Evolutionary conservation across 2,888 invertebrate species (phyloP).

Genomic region (Callimorpha dominula): DNA sequence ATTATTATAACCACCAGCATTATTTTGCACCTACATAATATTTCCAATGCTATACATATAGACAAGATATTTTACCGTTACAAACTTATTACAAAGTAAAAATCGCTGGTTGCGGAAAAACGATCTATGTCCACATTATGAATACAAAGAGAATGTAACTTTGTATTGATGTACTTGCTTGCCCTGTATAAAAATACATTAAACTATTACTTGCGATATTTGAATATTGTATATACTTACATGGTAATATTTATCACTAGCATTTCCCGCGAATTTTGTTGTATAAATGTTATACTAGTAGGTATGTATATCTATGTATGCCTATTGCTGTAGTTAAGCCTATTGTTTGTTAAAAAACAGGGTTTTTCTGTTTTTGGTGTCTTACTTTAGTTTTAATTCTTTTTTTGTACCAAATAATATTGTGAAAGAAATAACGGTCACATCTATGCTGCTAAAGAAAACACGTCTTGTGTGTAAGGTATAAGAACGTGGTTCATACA

Average conservation of each 20-base stretch:
- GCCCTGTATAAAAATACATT: constrained; percentile 37
- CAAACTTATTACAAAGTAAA: constrained; percentile 46
- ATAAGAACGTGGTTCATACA: neutral
- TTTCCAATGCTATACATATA: neutral
- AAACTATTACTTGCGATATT: constrained; percentile 8
- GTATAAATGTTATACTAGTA: neutral
- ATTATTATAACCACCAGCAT: neutral
- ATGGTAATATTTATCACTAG: neutral
- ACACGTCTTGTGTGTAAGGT: neutral
- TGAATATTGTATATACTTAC: neutral
- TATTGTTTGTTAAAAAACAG: too few relatives aligned
- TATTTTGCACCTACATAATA: neutral
- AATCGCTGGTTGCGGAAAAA: constrained; percentile 37
- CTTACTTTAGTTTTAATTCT: neutral
- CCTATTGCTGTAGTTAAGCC: too few relatives aligned
- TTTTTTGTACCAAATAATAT: too few relatives aligned
- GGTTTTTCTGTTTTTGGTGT: neutral
- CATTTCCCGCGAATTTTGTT: too few relatives aligned
- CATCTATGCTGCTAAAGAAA: neutral
- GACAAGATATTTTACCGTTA: constrained; percentile 35
- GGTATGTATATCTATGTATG: too few relatives aligned
- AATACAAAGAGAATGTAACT: constrained; percentile 56
- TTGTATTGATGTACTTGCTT: constrained; percentile 54
- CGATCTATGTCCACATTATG: constrained; percentile 46
- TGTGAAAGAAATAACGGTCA: neutral